These are phyloP conservation scores for Brachyopa scutellaris DNA, from an alignment of 2,888 invertebrate genomes.

Conservation along the genomic window DNA sequence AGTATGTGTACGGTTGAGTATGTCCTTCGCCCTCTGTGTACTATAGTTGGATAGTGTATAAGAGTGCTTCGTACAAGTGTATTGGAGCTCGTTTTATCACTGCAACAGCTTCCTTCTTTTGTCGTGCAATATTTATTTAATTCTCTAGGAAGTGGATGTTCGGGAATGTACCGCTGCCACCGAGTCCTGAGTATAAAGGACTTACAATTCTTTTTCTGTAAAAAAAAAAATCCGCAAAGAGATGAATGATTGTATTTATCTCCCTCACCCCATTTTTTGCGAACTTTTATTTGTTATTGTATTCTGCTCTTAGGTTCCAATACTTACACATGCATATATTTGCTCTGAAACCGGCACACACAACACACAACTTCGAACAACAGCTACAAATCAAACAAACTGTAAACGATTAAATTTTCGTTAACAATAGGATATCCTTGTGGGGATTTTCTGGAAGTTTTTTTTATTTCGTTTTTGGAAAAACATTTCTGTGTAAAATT, in stretches of 20 bases:
- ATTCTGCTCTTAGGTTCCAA: constrained; percentile 15
- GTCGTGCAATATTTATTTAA: constrained; percentile 59
- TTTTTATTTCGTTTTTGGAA: background rate
- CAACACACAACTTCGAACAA: constrained; percentile 13
- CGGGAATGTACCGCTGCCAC: background rate
- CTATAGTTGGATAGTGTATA: background rate
- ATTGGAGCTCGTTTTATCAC: constrained; percentile 20
- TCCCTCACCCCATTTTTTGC: background rate
- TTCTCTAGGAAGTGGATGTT: constrained; percentile 41
- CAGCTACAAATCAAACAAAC: constrained; percentile 63
- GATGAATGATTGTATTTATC: constrained; percentile 51
- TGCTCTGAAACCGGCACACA: background rate
- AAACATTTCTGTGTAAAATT: constrained; percentile 23
- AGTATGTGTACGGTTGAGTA: background rate
- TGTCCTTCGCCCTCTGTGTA: background rate
- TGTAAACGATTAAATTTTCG: constrained; percentile 65
- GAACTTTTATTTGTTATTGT: constrained; percentile 16
- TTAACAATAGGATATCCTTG: constrained; percentile 61
- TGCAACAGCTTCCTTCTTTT: constrained; percentile 49
- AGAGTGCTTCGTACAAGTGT: too few species aligned
- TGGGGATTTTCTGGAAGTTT: constrained; percentile 29
- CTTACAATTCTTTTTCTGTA: constrained; percentile 3
- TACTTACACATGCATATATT: background rate
- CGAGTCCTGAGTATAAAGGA: constrained; percentile 4
- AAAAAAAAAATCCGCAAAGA: constrained; percentile 17